Evolutionary conservation across 2,113 vertebrate genomes (phyloP), one percentile per base, ranked within the genome.

Genomic region (Rallus limicola): DNA sequence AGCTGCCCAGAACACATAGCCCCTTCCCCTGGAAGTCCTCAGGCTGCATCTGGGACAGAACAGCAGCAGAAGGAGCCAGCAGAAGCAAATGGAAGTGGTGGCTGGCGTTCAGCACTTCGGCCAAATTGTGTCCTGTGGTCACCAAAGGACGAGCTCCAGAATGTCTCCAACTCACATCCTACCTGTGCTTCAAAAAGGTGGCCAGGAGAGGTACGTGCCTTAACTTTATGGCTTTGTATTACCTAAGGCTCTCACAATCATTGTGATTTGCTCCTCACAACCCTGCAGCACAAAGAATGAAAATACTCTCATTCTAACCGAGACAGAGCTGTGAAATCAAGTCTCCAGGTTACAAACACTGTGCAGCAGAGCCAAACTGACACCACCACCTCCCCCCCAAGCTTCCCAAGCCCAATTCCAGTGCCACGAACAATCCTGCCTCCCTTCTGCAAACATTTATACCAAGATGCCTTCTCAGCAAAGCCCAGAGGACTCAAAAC

Each of bases 291-390:
- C 28, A 10, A 18, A 55, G 28, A 62, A 68, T 2, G 5, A 31
- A 24, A 77, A 50, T 15, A 29, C 26, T n/a, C 58, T 38, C 25
- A 0, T 31, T 16, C 44, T 3, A 18, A 31, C 5, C 0, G 1
- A 31, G 34, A 46, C 0, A 2, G 20, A 60, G 77, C 58, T 5
- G 42, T 58, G 46, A 70, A 78, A 70, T 48, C 52, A 36, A 6
- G 10, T 14, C 72, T 78, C 48, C 42, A 38, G 50, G 15, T 40
- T 68, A 78, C 0, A 69, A 44, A 86, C 2, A 14, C 44, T 0
- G 33, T 2, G 3, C 42, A 38, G 88, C 55, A 9, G 23, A 82
- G 24, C 40, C 82, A 64, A 28, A 19, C 33, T 6, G 29, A 50
- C 48, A 4, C 20, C 48, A 21, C 21, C 17, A 6, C 44, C 44